phyloP scores from a whole-genome alignment of 2,113 vertebrate species.

The Microcebus murinus region DNA sequence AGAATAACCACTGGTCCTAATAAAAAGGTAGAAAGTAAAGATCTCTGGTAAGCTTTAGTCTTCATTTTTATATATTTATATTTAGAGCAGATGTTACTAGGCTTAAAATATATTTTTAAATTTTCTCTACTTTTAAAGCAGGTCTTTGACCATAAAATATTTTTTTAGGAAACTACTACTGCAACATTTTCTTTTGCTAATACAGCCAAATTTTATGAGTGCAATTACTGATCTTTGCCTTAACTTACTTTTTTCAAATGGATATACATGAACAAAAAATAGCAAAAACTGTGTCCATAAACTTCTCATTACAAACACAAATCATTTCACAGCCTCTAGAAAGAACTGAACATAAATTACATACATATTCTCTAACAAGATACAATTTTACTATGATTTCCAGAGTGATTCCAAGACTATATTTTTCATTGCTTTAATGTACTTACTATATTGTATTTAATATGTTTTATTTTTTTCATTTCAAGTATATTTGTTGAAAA shows the following conservation, averaged over 20 bases:
- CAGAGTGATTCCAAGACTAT: neutral
- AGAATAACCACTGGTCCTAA: neutral
- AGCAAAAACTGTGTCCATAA: neutral
- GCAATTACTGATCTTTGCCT: neutral
- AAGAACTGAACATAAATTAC: neutral
- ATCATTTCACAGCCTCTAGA: neutral
- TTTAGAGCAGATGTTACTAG: neutral
- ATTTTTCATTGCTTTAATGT: neutral
- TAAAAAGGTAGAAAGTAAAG: constrained; percentile 40
- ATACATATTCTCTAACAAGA: neutral
- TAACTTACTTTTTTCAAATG: neutral
- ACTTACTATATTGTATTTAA: too few species aligned
- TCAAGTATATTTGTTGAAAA: neutral
- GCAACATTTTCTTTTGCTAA: constrained; percentile 10
- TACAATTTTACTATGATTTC: neutral
- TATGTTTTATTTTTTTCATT: neutral
- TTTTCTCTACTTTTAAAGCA: constrained; percentile 19
- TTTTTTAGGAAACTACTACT: constrained; percentile 41
- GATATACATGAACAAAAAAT: neutral
- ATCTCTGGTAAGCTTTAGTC: neutral
- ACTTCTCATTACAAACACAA: neutral
- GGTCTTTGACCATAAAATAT: constrained; percentile 1
- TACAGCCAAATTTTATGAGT: neutral
- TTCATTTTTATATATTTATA: neutral
- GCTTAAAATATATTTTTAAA: neutral